A percentile compares a stretch with the other conserved stretches of the same genome.
phyloP scores from a whole-genome alignment of 2,113 vertebrate species.

The Enhydra lutris region DNA sequence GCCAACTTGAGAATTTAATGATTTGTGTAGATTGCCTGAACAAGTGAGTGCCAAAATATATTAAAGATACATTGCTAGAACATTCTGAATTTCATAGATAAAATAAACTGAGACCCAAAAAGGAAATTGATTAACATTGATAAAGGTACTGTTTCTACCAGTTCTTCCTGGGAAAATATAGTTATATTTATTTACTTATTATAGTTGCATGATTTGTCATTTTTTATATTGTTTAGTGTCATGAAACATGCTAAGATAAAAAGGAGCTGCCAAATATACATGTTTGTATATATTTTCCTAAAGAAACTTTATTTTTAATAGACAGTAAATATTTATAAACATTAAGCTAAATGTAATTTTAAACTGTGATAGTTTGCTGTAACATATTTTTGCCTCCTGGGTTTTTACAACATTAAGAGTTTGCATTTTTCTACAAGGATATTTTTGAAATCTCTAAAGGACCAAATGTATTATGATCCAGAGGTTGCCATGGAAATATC shows the following conservation, averaged over 20 bases:
- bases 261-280: background rate
- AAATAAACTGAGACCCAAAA: background rate
- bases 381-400: slow-evolving; percentile 39
- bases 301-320: slow-evolving; percentile 42
- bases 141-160: background rate
- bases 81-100: background rate
- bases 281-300: slow-evolving; percentile 6
- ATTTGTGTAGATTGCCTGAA: background rate
- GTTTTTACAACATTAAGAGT: slow-evolving; percentile 38
- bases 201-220: background rate
- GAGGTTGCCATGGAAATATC: slow-evolving; percentile 38
- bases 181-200: background rate
- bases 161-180: background rate
- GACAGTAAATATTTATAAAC: slow-evolving; percentile 72
- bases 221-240: background rate
- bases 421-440: slow-evolving; percentile 37
- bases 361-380: slow-evolving; percentile 37
- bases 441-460: slow-evolving; percentile 59
- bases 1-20: background rate
- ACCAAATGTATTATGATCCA: background rate
- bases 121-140: background rate
- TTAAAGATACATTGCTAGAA: background rate
- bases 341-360: slow-evolving; percentile 56
- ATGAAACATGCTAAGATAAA: background rate
- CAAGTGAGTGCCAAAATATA: background rate